Evolutionary conservation across 2,113 vertebrate genomes (phyloP).

Genomic region (Dasypus novemcinctus): DNA sequence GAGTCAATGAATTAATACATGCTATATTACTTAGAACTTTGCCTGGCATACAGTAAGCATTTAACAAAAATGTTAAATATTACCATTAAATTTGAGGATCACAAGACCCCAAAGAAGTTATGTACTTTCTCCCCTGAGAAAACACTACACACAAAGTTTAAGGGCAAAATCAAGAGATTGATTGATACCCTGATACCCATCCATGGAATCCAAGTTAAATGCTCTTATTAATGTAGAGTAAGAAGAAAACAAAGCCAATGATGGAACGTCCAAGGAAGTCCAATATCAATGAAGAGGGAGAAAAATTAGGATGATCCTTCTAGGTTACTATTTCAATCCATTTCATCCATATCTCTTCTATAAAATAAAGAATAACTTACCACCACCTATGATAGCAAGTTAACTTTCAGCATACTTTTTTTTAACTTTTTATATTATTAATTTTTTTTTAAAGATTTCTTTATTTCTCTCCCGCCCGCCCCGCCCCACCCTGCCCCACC

Average conservation of each 20-base stretch:
- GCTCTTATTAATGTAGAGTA: background rate
- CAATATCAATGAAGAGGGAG: background rate
- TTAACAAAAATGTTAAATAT: background rate
- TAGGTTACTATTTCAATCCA: background rate
- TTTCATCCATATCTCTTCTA: background rate
- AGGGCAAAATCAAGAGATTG: background rate
- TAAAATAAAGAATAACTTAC: background rate
- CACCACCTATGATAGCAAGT: background rate
- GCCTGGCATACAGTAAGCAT: background rate
- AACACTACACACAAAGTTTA: background rate
- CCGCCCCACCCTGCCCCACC: too few species aligned
- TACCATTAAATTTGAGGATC: background rate
- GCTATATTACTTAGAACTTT: background rate
- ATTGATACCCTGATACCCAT: background rate
- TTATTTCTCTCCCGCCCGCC: too few species aligned
- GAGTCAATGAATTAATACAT: background rate
- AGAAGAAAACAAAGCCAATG: background rate
- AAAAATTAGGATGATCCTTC: background rate
- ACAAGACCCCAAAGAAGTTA: background rate
- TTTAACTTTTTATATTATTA: too few species aligned
- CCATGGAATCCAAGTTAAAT: background rate
- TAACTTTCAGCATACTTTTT: background rate
- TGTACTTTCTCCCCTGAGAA: background rate
- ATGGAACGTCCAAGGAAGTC: background rate
- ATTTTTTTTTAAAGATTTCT: too few species aligned